These are phyloP conservation scores for Bambusicola thoracicus DNA, from an alignment of 2,113 vertebrate species.

Conservation along the genomic window DNA sequence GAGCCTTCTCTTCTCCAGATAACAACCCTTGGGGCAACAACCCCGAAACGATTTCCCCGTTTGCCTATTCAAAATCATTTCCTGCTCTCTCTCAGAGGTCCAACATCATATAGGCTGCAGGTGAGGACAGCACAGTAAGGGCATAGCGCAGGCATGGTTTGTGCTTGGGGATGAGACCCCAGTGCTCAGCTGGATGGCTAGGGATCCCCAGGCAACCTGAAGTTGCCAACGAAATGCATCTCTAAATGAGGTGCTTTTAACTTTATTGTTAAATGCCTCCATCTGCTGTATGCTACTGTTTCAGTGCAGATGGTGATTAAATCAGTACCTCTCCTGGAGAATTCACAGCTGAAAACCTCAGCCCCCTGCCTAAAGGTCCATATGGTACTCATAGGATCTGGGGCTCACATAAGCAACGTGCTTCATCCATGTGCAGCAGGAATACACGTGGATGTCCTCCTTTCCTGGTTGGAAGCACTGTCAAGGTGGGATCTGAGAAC, in stretches of 20 bases:
- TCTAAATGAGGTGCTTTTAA: slow-evolving; percentile 1
- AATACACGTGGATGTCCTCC: not conserved
- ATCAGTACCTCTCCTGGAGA: not conserved
- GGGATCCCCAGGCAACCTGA: not conserved
- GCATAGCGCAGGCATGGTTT: not conserved
- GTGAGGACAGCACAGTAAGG: not conserved
- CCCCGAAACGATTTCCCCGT: not conserved
- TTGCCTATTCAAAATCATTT: not conserved
- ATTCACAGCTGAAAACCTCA: not conserved
- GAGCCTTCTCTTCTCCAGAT: too few species aligned
- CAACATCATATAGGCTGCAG: not conserved
- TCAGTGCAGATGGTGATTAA: slow-evolving; percentile 8
- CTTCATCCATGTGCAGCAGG: not conserved
- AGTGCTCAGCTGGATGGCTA: not conserved
- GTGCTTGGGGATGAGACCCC: not conserved
- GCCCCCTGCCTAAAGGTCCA: not conserved
- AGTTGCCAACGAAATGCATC: not conserved
- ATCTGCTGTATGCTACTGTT: not conserved
- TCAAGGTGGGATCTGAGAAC: not conserved
- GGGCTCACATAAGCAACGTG: not conserved
- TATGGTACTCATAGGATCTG: not conserved
- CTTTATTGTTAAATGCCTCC: not conserved
- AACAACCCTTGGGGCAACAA: not conserved
- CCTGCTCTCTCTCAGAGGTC: not conserved
- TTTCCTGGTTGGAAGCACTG: not conserved